phyloP scores from a whole-genome alignment of 2,888 invertebrate species.

The Meghimatium bilineatum region DNA sequence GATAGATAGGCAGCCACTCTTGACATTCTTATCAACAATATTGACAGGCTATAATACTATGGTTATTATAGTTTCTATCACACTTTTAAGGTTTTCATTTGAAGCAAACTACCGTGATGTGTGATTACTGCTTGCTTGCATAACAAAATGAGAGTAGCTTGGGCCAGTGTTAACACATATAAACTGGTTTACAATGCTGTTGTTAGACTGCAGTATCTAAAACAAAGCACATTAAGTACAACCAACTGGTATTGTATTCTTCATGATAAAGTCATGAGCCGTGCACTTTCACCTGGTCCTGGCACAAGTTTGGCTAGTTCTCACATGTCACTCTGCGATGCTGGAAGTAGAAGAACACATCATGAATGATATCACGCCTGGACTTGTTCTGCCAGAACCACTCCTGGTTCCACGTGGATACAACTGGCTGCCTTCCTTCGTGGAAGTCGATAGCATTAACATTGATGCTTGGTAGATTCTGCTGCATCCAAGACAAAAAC shows the following conservation, averaged over 20 bases:
- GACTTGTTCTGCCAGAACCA: slow-evolving; percentile 55
- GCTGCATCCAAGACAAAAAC: slow-evolving; percentile 66
- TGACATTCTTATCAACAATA: too few species aligned
- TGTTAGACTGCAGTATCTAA: too few species aligned
- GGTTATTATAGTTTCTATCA: too few species aligned
- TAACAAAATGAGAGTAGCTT: too few species aligned
- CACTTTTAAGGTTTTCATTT: too few species aligned
- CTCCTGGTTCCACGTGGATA: slow-evolving; percentile 49
- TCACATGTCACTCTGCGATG: slow-evolving; percentile 51
- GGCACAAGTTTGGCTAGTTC: slow-evolving; percentile 16
- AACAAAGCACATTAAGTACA: not conserved
- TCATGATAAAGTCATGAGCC: not conserved
- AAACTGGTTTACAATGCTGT: too few species aligned
- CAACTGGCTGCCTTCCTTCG: slow-evolving; percentile 46
- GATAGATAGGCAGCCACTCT: too few species aligned
- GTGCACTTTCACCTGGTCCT: not conserved
- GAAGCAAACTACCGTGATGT: too few species aligned
- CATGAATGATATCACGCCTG: slow-evolving; percentile 64
- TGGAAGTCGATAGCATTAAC: slow-evolving; percentile 55
- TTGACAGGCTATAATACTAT: too few species aligned
- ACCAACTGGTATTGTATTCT: not conserved
- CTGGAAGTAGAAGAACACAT: slow-evolving; percentile 69
- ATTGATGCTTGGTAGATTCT: slow-evolving; percentile 63
- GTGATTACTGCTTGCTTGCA: too few species aligned
- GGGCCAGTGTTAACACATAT: too few species aligned